A percentile compares a stretch with the other conserved stretches of the same genome.
Conservation (phyloP, 2,113 vertebrate species). For the Pygathrix nemaeus region DNA sequence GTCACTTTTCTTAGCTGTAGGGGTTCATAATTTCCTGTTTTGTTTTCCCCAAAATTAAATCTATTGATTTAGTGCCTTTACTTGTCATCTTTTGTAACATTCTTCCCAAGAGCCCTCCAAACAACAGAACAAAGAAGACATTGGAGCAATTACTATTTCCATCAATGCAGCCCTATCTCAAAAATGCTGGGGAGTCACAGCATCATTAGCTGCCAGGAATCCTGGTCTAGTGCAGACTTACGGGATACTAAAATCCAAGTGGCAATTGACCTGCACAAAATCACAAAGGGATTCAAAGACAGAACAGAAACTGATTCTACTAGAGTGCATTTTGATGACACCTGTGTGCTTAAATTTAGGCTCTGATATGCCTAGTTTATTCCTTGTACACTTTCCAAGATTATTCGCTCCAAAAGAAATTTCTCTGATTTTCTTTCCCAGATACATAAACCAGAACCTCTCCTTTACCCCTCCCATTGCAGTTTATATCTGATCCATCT, state of each 20-base stretch:
- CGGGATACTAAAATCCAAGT: conserved; percentile 12
- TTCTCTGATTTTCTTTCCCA: background rate
- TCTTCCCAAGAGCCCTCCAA: background rate
- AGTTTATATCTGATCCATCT: background rate
- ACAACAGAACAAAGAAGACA: background rate
- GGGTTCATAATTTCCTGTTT: background rate
- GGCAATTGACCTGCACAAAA: background rate
- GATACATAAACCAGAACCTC: background rate
- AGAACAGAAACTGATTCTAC: background rate
- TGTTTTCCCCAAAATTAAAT: background rate
- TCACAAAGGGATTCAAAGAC: background rate
- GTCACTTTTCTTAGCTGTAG: conserved; percentile 7
- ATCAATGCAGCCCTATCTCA: background rate
- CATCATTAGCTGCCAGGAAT: background rate
- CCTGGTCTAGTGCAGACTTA: background rate
- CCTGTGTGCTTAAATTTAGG: background rate
- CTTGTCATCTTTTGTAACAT: conserved; percentile 19
- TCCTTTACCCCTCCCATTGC: background rate
- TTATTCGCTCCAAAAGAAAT: background rate
- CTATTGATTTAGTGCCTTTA: background rate
- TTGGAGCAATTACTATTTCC: background rate
- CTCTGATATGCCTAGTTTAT: background rate
- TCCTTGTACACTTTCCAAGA: background rate
- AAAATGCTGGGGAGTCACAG: background rate
- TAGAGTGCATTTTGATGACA: background rate